Conservation (phyloP, 2,888 invertebrate genomes). For the Sphaerophoria rueppellii region DNA sequence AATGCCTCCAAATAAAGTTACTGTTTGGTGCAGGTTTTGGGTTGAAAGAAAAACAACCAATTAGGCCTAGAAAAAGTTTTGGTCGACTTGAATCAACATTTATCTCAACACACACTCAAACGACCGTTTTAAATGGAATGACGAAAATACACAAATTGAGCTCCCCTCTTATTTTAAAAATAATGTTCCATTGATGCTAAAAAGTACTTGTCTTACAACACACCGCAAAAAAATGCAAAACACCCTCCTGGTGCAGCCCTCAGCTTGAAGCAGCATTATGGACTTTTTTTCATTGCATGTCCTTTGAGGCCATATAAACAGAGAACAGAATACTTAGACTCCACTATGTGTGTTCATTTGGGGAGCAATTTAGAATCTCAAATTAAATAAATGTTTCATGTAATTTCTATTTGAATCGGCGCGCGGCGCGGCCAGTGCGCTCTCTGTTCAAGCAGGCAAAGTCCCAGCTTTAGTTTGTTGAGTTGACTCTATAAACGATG, state of each 20-base stretch:
- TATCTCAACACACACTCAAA: background rate
- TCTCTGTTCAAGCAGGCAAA: constrained; percentile 6
- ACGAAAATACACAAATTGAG: background rate
- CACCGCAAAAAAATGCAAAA: constrained; percentile 3
- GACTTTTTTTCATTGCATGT: constrained; percentile 44
- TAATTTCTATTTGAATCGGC: constrained; percentile 68
- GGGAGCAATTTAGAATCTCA: constrained; percentile 70
- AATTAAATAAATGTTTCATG: constrained; percentile 74
- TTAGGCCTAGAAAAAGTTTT: no score
- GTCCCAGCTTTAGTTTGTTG: background rate
- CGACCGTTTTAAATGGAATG: constrained; percentile 20
- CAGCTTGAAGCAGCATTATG: constrained; percentile 26
- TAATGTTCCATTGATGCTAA: background rate
- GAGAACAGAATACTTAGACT: background rate
- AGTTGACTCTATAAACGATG: constrained; percentile 9
- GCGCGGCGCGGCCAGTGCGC: background rate
- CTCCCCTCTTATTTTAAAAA: background rate
- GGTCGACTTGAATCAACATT: no score
- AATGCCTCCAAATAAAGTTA: no score
- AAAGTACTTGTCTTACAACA: background rate
- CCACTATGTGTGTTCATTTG: constrained; percentile 55
- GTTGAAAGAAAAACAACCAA: no score
- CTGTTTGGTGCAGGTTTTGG: no score
- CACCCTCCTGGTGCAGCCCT: constrained; percentile 36
- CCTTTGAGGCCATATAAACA: constrained; percentile 53